Evolutionary conservation across 1,140 invertebrate species (phyloP).

Genomic region (Leptopilina clavipes): DNA sequence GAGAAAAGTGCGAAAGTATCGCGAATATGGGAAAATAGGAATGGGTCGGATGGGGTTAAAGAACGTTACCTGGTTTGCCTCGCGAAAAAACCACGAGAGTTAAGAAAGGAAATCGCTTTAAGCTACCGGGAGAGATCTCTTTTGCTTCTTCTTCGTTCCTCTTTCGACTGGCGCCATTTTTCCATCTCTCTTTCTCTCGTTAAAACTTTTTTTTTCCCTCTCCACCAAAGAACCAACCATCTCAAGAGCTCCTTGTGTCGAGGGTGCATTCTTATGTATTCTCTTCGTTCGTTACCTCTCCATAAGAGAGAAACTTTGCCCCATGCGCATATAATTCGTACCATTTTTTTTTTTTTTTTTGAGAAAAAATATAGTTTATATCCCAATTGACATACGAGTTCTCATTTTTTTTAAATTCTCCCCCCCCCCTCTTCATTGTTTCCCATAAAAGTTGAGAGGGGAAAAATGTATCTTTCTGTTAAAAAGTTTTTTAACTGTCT

Average conservation of each 20-base stretch:
- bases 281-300: slow-evolving; percentile 39
- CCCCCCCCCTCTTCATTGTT: too few relatives aligned
- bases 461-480: too few relatives aligned
- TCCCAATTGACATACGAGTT: too few relatives aligned
- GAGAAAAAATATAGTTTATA: too few relatives aligned
- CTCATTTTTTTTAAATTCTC: too few relatives aligned
- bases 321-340: too few relatives aligned
- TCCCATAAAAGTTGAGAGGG: too few relatives aligned
- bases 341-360: too few relatives aligned
- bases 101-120: slow-evolving; percentile 2
- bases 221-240: slow-evolving; percentile 23
- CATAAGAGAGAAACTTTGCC: slow-evolving; percentile 35
- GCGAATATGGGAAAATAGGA: neutral
- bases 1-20: slow-evolving; percentile 56
- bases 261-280: slow-evolving; percentile 40
- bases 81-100: slow-evolving; percentile 16
- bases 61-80: slow-evolving; percentile 21
- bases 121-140: slow-evolving; percentile 17
- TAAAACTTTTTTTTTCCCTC: slow-evolving; percentile 47
- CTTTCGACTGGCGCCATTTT: neutral
- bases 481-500: neutral
- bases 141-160: neutral
- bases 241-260: slow-evolving; percentile 4
- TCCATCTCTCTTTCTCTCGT: slow-evolving; percentile 37
- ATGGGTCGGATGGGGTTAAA: too few relatives aligned